Evolutionary conservation across 2,888 invertebrate genomes (phyloP).

Genomic region (Cancer borealis): DNA sequence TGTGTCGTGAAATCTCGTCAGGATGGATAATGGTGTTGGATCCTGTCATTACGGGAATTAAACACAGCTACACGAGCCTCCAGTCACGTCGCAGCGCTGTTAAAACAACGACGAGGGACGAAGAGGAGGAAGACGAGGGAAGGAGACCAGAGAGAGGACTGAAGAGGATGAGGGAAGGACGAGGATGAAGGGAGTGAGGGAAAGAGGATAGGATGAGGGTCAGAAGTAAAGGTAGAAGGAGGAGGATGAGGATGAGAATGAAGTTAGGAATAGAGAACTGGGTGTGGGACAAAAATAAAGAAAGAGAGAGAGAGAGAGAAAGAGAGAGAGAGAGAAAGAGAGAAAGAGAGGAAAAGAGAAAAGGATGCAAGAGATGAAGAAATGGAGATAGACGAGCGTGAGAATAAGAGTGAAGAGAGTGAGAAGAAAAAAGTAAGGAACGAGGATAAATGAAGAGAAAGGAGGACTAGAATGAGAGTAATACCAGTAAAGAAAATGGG

Average conservation of each 20-base stretch:
- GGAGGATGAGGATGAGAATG: neutral
- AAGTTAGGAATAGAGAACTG: neutral
- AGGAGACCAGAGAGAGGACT: neutral
- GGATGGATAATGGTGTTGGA: neutral
- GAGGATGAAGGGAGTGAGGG: neutral
- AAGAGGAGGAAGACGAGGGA: neutral
- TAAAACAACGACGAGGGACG: neutral
- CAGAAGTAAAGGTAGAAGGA: neutral
- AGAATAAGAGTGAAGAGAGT: neutral
- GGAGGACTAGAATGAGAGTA: neutral
- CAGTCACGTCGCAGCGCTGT: neutral
- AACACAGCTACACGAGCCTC: neutral
- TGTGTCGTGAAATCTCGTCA: neutral
- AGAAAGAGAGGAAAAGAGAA: too few relatives aligned
- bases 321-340: neutral
- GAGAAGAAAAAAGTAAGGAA: too few relatives aligned
- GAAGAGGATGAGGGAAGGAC: neutral
- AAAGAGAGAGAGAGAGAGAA: conserved; percentile 17
- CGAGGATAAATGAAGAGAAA: neutral
- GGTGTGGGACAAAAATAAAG: neutral
- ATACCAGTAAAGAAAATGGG: neutral
- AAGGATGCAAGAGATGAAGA: too few relatives aligned
- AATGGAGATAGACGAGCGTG: neutral
- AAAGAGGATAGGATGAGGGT: neutral
- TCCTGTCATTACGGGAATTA: conserved; percentile 8